Conservation (phyloP, 2,888 invertebrate genomes). For the Pandemis corylana region DNA sequence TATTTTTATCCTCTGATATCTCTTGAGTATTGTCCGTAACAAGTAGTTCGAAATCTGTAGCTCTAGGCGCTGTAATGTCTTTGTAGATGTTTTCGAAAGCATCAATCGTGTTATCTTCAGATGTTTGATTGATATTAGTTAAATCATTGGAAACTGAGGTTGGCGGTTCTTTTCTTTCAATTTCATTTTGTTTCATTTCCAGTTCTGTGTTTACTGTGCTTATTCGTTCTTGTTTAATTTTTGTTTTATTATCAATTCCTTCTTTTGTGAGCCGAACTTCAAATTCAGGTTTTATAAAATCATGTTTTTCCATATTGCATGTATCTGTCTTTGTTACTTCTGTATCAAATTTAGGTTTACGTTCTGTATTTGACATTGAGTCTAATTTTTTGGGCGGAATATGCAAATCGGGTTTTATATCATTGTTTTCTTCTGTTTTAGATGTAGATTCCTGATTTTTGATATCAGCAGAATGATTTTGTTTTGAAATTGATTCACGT, state of each 20-base stretch:
- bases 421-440: not conserved
- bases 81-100: conserved; percentile 76
- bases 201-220: not conserved
- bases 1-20: conserved; percentile 38
- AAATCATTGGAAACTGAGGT: conserved; percentile 7
- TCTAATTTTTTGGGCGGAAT: not conserved
- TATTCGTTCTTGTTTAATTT: conserved; percentile 8
- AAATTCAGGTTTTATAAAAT: not conserved
- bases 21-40: conserved; percentile 49
- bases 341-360: not conserved
- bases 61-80: conserved; percentile 64
- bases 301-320: not conserved
- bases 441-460: not conserved
- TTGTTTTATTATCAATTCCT: not conserved
- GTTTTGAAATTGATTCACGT: not conserved
- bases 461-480: conserved; percentile 2
- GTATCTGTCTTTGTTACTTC: not conserved
- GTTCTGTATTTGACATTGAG: not conserved
- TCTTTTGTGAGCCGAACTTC: not conserved
- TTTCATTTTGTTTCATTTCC: conserved; percentile 41
- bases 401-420: not conserved
- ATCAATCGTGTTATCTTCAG: conserved; percentile 62
- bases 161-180: conserved; percentile 43
- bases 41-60: conserved; percentile 72
- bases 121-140: conserved; percentile 41